Evolutionary conservation across 1,140 invertebrate genomes (phyloP), one percentile per base, ranked within the genome.

Genomic region (Bombus polaris): DNA sequence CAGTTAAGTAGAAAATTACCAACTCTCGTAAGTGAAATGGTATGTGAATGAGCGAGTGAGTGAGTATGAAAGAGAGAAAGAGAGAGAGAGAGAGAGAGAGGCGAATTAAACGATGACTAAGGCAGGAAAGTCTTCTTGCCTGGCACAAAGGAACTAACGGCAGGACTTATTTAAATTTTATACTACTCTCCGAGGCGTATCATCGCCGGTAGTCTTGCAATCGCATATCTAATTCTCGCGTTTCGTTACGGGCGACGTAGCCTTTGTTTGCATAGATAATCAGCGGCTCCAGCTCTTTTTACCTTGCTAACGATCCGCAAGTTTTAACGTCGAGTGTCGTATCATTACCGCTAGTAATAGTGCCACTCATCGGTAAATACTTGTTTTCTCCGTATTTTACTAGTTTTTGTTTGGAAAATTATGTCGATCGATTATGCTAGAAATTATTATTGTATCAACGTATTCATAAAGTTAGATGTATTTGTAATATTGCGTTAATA

Each of bases 91-190:
- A 28, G 22, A 12, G 3, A 8, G 10, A 10, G 12, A 3, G 28
- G 25, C 39, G 39, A 71, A 71, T 71, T 71, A 71, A 71, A n/a
- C 70, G 70, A 71, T 71, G 70, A 71, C 70, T 71, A 71, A 71
- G 39, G 28, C 70, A 15, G 39, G 18, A 28, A 71, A 71, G 39
- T 42, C 39, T 39, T 39, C 37, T 25, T 42, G 37, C 10, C 37
- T 15, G 10, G 12, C 70, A 71, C 37, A 42, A 71, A 42, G 70
- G 28, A 71, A 71, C 37, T 2, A 71, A 44, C 39, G 28, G 35
- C 22, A 5, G 35, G 28, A 39, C 12, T 71, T 71, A 42, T 71
- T 71, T 71, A 71, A 71, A 71, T 71, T 71, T 71, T 42, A 42
- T 28, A 28, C 37, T 4, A 8, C 15, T 39, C 70, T 71, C 39